Evolutionary conservation across 2,888 invertebrate genomes (phyloP), one percentile per base, ranked within the genome.

Genomic region (Margaritifera margaritifera): DNA sequence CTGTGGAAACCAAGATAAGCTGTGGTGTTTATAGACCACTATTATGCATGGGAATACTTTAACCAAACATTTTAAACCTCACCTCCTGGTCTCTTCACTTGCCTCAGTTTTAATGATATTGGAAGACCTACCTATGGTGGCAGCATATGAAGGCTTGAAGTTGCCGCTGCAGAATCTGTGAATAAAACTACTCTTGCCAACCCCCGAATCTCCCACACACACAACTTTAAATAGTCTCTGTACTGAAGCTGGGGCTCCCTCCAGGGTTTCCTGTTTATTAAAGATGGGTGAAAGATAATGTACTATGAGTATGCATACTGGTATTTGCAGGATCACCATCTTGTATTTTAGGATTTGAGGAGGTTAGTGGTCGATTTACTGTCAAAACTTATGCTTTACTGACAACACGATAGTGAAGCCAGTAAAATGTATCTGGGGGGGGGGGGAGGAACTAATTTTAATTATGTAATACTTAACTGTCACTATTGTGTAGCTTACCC

Each of bases 101-200:
- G 8, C 8, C 50, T n/a, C 5, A n/a, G n/a, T 42, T 61, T 18
- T 24, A 61, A 11, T 50, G 4, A 42, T n/a, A 11, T n/a, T 61
- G 6, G 19, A 31, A 66, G 19, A 64, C 71, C 58, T 75, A 88
- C 98, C 98, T 76, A 98, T 98, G 19, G 98, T 98, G 6, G 98
- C 97, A 84, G 96, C 95, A 89, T 97, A 98, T 87, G 95, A 94
- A 3, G 95, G 93, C 62, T 81, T 84, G 90, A 98, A 98, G n/a
- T 93, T 92, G 68, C 96, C 95, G 90, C 96, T 96, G 19, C 97
- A 97, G 89, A 98, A 98, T 86, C 96, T 96, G 89, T 96, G 96
- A 50, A 98, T 92, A 87, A 98, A 96, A 88, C 97, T 97, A 2
- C 97, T 98, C 91, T 98, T 98, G 27, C 98, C 98, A 63, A 98